Conservation (phyloP, 1,140 invertebrate genomes). For the Brachionus sp. region DNA sequence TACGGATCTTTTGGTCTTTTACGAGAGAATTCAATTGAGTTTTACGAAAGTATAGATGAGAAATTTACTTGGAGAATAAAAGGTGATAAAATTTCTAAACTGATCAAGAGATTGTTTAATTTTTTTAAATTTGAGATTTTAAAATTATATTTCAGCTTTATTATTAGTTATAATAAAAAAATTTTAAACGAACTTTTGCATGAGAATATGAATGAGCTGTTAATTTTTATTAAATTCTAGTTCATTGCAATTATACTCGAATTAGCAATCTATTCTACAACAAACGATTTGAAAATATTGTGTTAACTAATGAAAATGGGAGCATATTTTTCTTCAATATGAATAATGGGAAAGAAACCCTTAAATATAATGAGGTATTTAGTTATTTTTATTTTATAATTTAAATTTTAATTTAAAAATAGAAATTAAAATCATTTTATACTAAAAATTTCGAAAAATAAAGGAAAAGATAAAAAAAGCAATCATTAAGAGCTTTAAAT, state of each 20-base stretch:
- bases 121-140: not conserved
- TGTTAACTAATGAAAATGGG: slow-evolving; percentile 26
- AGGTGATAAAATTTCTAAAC: not conserved
- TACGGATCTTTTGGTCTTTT: not conserved
- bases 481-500: too few species aligned
- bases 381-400: not conserved
- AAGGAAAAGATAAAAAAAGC: too few species aligned
- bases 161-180: too few species aligned
- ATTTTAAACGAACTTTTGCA: too few species aligned
- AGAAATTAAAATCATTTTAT: too few species aligned
- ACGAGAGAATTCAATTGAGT: slow-evolving; percentile 15
- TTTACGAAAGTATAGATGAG: slow-evolving; percentile 2
- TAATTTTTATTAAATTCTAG: not conserved
- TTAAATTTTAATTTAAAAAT: too few species aligned
- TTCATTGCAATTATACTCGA: slow-evolving; percentile 9
- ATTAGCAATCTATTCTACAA: slow-evolving; percentile 34
- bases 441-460: too few species aligned
- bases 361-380: not conserved
- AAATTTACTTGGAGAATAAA: slow-evolving; percentile 21
- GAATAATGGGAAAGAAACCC: not conserved
- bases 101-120: not conserved
- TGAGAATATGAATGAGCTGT: not conserved
- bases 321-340: not conserved
- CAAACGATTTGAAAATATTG: not conserved
- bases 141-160: not conserved